A percentile compares a stretch with the other conserved stretches of the same genome.
Conservation (phyloP, 2,113 vertebrate genomes). For the Nannospalax galili region DNA sequence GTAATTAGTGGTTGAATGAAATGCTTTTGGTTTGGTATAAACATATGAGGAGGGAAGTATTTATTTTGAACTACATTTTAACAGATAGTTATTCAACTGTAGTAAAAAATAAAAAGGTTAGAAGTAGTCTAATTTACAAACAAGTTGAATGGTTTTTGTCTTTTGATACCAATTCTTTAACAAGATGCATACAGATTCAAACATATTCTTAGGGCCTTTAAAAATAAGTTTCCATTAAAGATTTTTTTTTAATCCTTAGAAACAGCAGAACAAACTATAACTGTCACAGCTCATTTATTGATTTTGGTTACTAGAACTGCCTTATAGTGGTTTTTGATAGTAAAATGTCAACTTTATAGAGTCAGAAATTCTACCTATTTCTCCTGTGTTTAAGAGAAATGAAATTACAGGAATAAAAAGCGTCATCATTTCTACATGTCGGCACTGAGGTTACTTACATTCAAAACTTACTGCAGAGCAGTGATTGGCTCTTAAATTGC, state of each 20-base stretch:
- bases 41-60: background rate
- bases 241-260: conserved; percentile 27
- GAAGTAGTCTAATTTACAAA: conserved; percentile 53
- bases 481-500: conserved; percentile 48
- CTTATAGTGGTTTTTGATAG: conserved; percentile 43
- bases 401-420: background rate
- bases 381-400: conserved; percentile 38
- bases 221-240: conserved; percentile 63
- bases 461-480: conserved; percentile 37
- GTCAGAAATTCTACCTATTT: conserved; percentile 52
- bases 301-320: conserved; percentile 65
- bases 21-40: conserved; percentile 48
- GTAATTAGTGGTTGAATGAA: conserved; percentile 54
- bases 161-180: conserved; percentile 30
- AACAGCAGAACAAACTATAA: conserved; percentile 19
- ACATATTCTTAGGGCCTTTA: background rate
- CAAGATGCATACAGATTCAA: conserved; percentile 24
- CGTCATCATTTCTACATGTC: background rate
- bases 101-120: conserved; percentile 30
- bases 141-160: conserved; percentile 55
- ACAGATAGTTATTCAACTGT: background rate
- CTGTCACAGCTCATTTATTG: conserved; percentile 17
- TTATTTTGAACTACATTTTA: conserved; percentile 56
- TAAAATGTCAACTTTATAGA: conserved; percentile 52
- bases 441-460: background rate